A percentile compares a stretch with the other conserved stretches of the same genome.
phyloP scores from a whole-genome alignment of 2,797 vertebrate genomes.

The Sphaeramia orbicularis region DNA sequence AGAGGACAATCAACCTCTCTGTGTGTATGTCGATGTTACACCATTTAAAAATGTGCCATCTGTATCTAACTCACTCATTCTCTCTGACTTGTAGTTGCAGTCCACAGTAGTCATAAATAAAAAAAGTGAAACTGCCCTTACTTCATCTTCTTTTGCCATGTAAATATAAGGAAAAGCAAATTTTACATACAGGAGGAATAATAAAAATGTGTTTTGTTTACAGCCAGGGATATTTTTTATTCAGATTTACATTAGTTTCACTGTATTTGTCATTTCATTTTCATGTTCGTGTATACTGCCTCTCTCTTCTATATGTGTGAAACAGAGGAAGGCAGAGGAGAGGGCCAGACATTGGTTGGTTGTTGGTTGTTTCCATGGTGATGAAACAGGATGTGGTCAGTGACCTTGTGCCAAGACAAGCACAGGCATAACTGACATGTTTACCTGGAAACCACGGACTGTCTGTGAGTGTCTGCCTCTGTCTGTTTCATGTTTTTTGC shows the following conservation, averaged over 20 bases:
- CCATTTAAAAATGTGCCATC: neutral
- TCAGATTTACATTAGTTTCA: neutral
- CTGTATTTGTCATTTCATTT: neutral
- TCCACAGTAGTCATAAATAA: slow-evolving; percentile 1
- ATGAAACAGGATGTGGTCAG: slow-evolving; percentile 89
- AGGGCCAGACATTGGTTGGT: slow-evolving; percentile 39
- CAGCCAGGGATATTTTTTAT: neutral
- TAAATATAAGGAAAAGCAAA: neutral
- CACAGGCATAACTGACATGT: slow-evolving; percentile 56
- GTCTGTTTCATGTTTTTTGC: slow-evolving; percentile 12
- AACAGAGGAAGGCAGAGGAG: neutral
- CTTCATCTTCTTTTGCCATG: slow-evolving; percentile 9
- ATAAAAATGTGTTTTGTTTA: neutral
- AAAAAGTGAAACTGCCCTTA: slow-evolving; percentile 3
- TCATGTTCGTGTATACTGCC: neutral
- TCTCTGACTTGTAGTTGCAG: neutral
- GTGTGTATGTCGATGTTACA: neutral
- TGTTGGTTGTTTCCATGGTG: slow-evolving; percentile 82
- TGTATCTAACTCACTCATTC: neutral
- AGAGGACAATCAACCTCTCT: neutral
- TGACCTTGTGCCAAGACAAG: slow-evolving; percentile 74
- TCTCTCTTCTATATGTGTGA: neutral
- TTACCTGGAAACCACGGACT: slow-evolving; percentile 79
- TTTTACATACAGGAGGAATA: neutral
- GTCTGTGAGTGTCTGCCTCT: slow-evolving; percentile 28